A percentile compares a stretch with the other conserved stretches of the same genome.
Evolutionary conservation across 2,113 vertebrate species (phyloP).

Genomic region (Apeltes quadracus): DNA sequence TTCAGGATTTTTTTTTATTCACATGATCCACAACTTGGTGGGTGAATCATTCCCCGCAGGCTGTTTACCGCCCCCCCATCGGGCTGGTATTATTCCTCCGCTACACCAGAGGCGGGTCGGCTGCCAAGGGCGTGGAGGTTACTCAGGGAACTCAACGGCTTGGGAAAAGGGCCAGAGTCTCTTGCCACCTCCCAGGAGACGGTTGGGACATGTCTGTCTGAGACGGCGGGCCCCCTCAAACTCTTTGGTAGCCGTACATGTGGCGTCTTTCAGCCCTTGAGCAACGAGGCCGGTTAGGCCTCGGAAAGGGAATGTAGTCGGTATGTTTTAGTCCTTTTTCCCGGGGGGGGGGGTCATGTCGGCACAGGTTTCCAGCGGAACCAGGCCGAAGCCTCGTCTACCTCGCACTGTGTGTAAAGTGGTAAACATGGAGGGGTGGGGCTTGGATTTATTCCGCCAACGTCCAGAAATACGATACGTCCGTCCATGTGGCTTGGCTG

Average conservation of each 20-base stretch:
- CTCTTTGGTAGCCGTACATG: background rate
- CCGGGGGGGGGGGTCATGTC: background rate
- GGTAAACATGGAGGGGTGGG: slow-evolving; percentile 38
- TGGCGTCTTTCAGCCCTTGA: background rate
- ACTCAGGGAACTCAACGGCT: slow-evolving; percentile 48
- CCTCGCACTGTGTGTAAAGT: slow-evolving; percentile 27
- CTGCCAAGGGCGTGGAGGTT: slow-evolving; percentile 63
- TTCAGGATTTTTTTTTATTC: slow-evolving; percentile 32
- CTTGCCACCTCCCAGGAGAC: slow-evolving; percentile 46
- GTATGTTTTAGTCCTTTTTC: slow-evolving; percentile 42
- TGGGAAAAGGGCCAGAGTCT: slow-evolving; percentile 30
- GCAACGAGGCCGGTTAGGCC: slow-evolving; percentile 1
- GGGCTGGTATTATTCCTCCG: slow-evolving; percentile 53
- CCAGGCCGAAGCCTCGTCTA: slow-evolving; percentile 50
- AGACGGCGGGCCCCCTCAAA: background rate
- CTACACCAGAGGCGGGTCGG: slow-evolving; percentile 34
- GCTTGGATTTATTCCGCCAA: background rate
- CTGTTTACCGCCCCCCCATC: slow-evolving; percentile 49
- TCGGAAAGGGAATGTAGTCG: slow-evolving; percentile 13
- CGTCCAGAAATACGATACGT: slow-evolving; percentile 16
- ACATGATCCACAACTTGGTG: slow-evolving; percentile 29
- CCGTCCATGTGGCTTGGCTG: slow-evolving; percentile 2
- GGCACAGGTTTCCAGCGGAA: slow-evolving; percentile 21
- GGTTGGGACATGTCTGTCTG: slow-evolving; percentile 59
- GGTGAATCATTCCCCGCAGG: slow-evolving; percentile 45